These are phyloP conservation scores for Paradoxurus hermaphroditus DNA, from an alignment of 2,113 vertebrate genomes.

Conservation along the genomic window DNA sequence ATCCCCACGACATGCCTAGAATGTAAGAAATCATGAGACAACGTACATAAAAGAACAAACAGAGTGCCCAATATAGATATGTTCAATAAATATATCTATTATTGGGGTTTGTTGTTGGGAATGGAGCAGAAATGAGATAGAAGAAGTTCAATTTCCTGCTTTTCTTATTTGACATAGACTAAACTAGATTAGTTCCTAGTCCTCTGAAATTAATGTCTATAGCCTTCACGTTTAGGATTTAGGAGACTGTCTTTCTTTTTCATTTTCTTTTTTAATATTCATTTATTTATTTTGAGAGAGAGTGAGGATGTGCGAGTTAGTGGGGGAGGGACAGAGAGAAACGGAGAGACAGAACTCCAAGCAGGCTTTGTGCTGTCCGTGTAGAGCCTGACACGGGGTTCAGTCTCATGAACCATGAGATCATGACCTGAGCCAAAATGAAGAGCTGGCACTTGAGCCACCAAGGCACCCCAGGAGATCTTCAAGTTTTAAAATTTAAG, in stretches of 20 bases:
- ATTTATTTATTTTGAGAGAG: no score
- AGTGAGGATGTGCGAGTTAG: no score
- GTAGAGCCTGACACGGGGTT: no score
- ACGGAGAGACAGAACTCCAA: no score
- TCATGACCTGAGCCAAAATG: no score
- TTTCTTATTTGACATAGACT: neutral
- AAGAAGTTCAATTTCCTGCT: neutral
- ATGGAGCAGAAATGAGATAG: neutral
- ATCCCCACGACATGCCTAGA: neutral
- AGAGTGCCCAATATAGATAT: accelerated
- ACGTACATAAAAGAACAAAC: no score
- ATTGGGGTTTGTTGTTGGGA: neutral
- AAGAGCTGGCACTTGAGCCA: no score
- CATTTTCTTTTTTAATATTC: no score
- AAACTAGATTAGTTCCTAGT: neutral
- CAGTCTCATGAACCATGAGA: no score
- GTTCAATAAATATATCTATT: neutral
- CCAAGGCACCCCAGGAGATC: neutral
- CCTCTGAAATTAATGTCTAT: neutral
- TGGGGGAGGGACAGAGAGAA: no score
- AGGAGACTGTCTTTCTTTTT: neutral
- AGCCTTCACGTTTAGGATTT: neutral
- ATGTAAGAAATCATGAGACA: neutral
- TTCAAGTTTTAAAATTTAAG: neutral
- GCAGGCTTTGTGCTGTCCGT: no score